phyloP scores from a whole-genome alignment of 2,797 vertebrate species.

The Tamandua tetradactyla region DNA sequence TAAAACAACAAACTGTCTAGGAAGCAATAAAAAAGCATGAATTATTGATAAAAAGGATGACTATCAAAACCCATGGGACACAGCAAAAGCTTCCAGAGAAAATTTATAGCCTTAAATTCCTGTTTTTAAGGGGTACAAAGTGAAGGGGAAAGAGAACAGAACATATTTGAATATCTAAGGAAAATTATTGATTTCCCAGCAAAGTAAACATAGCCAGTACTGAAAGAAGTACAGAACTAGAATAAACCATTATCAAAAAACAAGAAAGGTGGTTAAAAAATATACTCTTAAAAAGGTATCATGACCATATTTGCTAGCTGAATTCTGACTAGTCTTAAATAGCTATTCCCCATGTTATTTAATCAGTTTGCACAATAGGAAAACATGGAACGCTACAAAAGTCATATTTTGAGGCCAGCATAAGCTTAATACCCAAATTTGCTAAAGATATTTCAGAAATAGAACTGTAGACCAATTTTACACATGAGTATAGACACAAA shows the following conservation, averaged over 20 bases:
- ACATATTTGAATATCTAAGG: background rate
- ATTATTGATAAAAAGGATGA: no score
- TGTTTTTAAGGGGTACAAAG: background rate
- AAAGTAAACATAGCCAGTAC: conserved; percentile 25
- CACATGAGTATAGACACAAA: background rate
- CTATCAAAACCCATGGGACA: background rate
- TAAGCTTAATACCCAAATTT: background rate
- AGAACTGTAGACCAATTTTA: background rate
- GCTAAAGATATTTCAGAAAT: background rate
- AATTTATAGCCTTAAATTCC: background rate
- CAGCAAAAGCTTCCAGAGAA: background rate
- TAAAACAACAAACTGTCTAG: background rate
- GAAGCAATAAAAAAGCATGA: background rate
- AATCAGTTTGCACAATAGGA: background rate
- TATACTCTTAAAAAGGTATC: background rate
- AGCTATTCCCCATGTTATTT: background rate
- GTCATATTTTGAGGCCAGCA: background rate
- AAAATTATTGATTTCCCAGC: background rate
- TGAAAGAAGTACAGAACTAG: background rate
- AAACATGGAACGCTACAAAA: background rate
- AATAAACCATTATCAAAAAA: background rate
- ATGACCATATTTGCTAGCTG: background rate
- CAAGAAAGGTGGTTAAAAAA: background rate
- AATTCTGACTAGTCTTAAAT: background rate
- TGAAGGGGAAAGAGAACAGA: background rate